Conservation (phyloP, 2,888 invertebrate species). For the Tetragonula carbonaria region DNA sequence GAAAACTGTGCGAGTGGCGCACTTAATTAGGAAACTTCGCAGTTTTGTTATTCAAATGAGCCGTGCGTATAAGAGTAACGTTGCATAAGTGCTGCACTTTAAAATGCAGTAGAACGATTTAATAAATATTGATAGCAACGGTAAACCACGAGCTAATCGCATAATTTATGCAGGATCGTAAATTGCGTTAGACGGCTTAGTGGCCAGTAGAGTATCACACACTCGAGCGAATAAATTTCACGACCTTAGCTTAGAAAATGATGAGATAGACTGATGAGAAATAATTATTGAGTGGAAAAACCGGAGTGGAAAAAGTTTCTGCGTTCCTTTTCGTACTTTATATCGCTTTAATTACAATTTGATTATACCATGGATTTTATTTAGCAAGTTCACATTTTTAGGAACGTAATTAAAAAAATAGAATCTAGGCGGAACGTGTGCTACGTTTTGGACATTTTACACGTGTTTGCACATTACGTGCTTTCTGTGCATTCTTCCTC, state of each 20-base stretch:
- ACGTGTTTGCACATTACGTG: too few relatives aligned
- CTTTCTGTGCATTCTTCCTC: too few relatives aligned
- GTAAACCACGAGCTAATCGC: slow-evolving; percentile 34
- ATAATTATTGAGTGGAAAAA: background rate
- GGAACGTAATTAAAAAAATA: too few relatives aligned
- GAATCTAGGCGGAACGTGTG: too few relatives aligned
- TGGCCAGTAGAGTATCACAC: background rate
- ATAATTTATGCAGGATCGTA: slow-evolving; percentile 21
- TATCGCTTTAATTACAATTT: too few relatives aligned
- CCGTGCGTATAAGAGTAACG: background rate
- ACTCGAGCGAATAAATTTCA: background rate
- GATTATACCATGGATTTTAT: too few relatives aligned
- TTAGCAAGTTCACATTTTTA: too few relatives aligned
- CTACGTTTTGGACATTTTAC: too few relatives aligned
- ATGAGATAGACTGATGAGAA: background rate
- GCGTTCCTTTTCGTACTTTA: background rate
- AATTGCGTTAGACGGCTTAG: slow-evolving; percentile 10
- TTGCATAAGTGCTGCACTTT: background rate
- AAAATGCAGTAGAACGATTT: slow-evolving; percentile 12
- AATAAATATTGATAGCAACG: slow-evolving; percentile 35
- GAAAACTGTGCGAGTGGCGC: background rate
- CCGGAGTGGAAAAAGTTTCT: background rate
- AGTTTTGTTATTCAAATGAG: slow-evolving; percentile 29
- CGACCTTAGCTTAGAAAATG: background rate
- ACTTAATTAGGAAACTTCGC: slow-evolving; percentile 39